phyloP scores from a whole-genome alignment of 2,888 invertebrate species.

The Piscicola geometra region DNA sequence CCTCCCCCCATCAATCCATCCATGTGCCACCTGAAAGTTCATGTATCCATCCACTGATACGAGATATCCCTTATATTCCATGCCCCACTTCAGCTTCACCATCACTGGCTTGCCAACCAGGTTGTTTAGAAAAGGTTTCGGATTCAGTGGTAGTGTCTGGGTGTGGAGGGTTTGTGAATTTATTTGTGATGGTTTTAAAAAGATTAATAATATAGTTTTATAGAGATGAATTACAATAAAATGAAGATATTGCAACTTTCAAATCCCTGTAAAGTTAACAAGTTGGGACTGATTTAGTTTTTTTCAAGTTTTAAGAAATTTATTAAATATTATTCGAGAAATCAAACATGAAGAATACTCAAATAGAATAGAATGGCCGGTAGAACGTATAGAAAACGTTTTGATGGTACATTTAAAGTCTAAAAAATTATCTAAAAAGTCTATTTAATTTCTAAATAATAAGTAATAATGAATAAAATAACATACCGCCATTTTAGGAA shows the following conservation, averaged over 20 bases:
- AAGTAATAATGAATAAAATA: too few species aligned
- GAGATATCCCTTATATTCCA: slow-evolving; percentile 95
- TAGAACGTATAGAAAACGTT: too few species aligned
- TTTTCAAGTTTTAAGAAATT: too few species aligned
- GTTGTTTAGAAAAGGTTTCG: slow-evolving; percentile 96
- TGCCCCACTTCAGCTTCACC: slow-evolving; percentile 98
- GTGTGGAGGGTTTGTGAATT: slow-evolving; percentile 22
- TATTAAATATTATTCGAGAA: too few species aligned
- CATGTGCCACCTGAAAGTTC: slow-evolving; percentile 79
- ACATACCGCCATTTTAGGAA: too few species aligned
- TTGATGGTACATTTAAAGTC: too few species aligned
- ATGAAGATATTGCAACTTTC: not conserved
- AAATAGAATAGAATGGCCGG: too few species aligned
- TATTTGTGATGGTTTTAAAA: not conserved
- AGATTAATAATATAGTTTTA: not conserved
- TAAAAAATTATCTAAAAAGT: too few species aligned
- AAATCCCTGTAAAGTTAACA: not conserved
- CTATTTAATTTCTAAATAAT: too few species aligned
- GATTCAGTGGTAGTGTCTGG: slow-evolving; percentile 66
- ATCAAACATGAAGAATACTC: too few species aligned
- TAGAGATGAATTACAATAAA: not conserved
- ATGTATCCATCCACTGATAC: slow-evolving; percentile 98
- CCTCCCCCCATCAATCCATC: not conserved
- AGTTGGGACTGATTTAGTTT: too few species aligned
- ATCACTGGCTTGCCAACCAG: slow-evolving; percentile 95